Percentiles rank a stretch among this genome's conserved stretches.
phyloP scores from a whole-genome alignment of 2,797 vertebrate species.

The Neoniphon sammara region DNA sequence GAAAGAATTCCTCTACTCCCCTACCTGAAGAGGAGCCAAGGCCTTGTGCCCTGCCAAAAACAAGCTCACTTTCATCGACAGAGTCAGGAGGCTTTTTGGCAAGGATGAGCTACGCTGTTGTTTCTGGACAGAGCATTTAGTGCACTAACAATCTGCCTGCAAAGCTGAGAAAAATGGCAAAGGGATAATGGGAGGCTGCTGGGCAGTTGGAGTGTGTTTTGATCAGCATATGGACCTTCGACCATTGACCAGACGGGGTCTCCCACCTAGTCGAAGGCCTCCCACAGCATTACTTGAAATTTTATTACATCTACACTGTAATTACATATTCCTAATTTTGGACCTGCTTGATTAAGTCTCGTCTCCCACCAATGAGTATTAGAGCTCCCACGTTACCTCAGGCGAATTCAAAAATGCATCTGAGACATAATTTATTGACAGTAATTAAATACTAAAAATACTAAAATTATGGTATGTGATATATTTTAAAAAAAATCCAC shows the following conservation, averaged over 20 bases:
- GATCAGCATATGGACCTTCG: constrained; percentile 70
- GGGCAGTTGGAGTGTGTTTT: constrained; percentile 68
- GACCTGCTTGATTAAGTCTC: constrained; percentile 46
- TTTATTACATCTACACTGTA: constrained; percentile 71
- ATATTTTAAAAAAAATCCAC: constrained; percentile 43
- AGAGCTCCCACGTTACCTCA: constrained; percentile 49
- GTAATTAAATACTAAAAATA: constrained; percentile 42
- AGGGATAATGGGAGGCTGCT: constrained; percentile 65
- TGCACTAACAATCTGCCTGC: constrained; percentile 65
- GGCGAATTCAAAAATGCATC: constrained; percentile 54
- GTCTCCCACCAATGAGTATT: constrained; percentile 32
- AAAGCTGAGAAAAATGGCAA: constrained; percentile 70
- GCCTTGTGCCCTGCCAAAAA: constrained; percentile 73
- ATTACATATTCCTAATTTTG: constrained; percentile 67
- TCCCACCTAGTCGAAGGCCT: constrained; percentile 66
- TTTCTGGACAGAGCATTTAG: constrained; percentile 71
- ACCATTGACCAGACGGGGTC: constrained; percentile 66
- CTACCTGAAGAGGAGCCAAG: constrained; percentile 75
- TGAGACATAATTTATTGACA: constrained; percentile 61
- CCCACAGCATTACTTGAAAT: constrained; percentile 64
- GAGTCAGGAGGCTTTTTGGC: constrained; percentile 73
- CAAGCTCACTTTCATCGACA: constrained; percentile 74
- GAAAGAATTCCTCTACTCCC: constrained; percentile 72
- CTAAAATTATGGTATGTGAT: constrained; percentile 45
- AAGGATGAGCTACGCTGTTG: constrained; percentile 65